These are phyloP conservation scores for Dasysyrphus tricinctus DNA, from an alignment of 2,888 invertebrate genomes.

Conservation along the genomic window DNA sequence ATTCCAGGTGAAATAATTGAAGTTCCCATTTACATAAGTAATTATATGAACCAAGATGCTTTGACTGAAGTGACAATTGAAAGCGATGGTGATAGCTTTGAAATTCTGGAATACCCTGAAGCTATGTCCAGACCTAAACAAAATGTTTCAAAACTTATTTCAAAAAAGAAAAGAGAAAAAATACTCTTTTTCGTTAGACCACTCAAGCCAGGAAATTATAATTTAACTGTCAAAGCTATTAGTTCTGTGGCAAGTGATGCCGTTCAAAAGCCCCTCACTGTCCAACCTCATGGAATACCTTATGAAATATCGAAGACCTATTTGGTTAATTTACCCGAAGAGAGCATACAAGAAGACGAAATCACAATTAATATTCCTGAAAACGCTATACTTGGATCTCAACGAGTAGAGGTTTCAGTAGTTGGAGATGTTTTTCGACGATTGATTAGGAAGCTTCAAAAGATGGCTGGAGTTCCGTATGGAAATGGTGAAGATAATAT, in stretches of 20 bases:
- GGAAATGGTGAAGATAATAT: conserved; percentile 90
- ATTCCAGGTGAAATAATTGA: conserved; percentile 86
- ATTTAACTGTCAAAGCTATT: conserved; percentile 88
- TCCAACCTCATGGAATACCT: conserved; percentile 90
- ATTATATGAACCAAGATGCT: conserved; percentile 87
- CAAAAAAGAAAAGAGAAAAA: conserved; percentile 43
- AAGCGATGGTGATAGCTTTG: conserved; percentile 85
- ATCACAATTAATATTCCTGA: conserved; percentile 84
- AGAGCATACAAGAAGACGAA: conserved; percentile 83
- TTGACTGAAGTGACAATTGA: conserved; percentile 87
- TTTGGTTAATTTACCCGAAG: conserved; percentile 87
- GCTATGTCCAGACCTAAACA: background rate
- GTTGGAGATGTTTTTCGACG: conserved; percentile 85
- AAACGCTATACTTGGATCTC: conserved; percentile 85
- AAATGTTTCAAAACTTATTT: conserved; percentile 12
- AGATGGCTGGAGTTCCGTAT: conserved; percentile 86
- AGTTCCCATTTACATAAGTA: conserved; percentile 89
- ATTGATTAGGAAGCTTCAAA: conserved; percentile 85
- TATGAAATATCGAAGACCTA: conserved; percentile 87
- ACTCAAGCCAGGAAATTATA: conserved; percentile 87
- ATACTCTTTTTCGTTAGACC: conserved; percentile 89
- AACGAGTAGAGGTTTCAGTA: conserved; percentile 84
- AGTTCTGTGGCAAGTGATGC: conserved; percentile 84
- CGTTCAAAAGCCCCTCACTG: conserved; percentile 86
- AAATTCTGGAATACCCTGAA: conserved; percentile 37